phyloP scores from a whole-genome alignment of 2,888 invertebrate species.

The Napeogenes inachia region DNA sequence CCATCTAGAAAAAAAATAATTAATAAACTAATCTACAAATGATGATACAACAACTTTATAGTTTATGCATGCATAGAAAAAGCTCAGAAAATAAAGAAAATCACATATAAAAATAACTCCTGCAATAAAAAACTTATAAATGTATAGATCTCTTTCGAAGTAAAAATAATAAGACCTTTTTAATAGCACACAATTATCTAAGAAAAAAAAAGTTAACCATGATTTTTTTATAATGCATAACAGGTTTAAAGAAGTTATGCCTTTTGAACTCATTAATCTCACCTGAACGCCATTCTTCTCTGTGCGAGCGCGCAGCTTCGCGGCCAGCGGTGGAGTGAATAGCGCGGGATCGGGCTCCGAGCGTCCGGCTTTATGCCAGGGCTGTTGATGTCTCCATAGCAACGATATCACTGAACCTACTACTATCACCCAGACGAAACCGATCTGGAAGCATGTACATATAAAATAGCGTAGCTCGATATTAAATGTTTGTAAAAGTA shows the following conservation, averaged over 20 bases:
- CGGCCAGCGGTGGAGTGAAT: slow-evolving; percentile 64
- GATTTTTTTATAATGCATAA: too few relatives aligned
- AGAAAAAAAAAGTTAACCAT: too few relatives aligned
- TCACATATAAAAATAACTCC: not conserved
- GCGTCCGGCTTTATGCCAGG: slow-evolving; percentile 55
- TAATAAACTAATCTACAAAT: slow-evolving; percentile 31
- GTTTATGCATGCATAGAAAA: not conserved
- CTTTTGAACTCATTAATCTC: slow-evolving; percentile 11
- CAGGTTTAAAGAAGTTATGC: too few relatives aligned
- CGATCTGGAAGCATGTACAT: slow-evolving; percentile 45
- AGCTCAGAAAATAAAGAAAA: slow-evolving; percentile 10
- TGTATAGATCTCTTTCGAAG: too few relatives aligned
- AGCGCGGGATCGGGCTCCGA: slow-evolving; percentile 59
- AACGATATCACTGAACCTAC: slow-evolving; percentile 56
- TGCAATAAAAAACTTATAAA: too few relatives aligned
- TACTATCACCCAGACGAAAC: slow-evolving; percentile 61
- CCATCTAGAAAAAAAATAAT: slow-evolving; percentile 54
- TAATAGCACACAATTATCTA: too few relatives aligned
- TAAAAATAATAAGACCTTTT: too few relatives aligned
- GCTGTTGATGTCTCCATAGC: slow-evolving; percentile 56
- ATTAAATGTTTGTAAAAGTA: not conserved
- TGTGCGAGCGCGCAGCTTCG: slow-evolving; percentile 31
- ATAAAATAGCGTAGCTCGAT: not conserved
- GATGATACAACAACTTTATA: slow-evolving; percentile 6
- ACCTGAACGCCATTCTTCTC: slow-evolving; percentile 43